Base-by-base conservation (phyloP, 1,140 invertebrate species). In the Lordiphosa mommai region DNA sequence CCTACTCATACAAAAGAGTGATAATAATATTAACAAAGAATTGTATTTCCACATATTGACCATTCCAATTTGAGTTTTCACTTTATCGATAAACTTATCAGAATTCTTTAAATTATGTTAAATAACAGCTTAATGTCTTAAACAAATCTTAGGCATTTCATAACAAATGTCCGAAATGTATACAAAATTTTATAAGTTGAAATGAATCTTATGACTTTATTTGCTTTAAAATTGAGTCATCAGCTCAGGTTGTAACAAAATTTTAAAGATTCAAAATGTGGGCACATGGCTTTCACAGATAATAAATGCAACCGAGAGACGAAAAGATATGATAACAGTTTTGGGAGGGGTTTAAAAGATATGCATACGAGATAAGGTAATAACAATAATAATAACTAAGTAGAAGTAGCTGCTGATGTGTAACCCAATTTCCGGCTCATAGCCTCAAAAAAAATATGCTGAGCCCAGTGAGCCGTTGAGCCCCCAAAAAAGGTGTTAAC, bases 401-500 rank as follows among this genome's bases (percentile, higher is more conserved):
- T 40, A 51, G 30, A n/a, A 27, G 23, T 27, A 27, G 23, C 23
- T 27, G 23, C 33, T 36, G 49, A 66, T 48, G 43, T 52, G 58
- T 79, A 60, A 64, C 73, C 64, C 57, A 73, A 73, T 80, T 79
- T 79, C 73, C 68, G 73, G 40, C 58, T 12, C 38, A 52, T 63
- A 41, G 47, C 59, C 59, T 27, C 23, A 27, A 27, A 27, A 27
- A 27, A 27, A 27, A 27, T 27, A 27, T 27, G 23, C 23, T 27
- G 23, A 27, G 23, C 23, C 23, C 59, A 63, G 61, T 61, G 38
- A 41, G 17, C 37, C 60, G 20, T 61, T 46, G 58, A 52, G 36
- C 13, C 29, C 50, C 46, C 58, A 74, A 61, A 70, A 63, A 65
- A 76, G 70, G 64, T 69, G 71, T 55, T 69, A 51, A 57, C 57